phyloP scores from a whole-genome alignment of 1,140 invertebrate genomes.

The Platyura marginata region DNA sequence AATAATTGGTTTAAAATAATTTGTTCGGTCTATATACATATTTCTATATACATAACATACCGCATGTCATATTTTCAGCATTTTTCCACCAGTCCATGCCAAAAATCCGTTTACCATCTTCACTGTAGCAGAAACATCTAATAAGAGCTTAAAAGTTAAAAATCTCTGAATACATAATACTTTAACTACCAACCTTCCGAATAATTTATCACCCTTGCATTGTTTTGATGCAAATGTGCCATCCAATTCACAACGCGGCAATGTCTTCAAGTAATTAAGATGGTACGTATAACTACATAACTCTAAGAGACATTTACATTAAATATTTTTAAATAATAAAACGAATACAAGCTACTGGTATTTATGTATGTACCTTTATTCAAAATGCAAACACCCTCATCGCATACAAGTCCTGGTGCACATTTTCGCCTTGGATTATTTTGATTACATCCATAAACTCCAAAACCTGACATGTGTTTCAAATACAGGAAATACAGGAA shows the following conservation, averaged over 20 bases:
- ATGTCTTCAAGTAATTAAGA: slow-evolving; percentile 9
- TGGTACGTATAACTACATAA: slow-evolving; percentile 11
- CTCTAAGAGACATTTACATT: slow-evolving; percentile 6
- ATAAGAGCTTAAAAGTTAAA: slow-evolving; percentile 9
- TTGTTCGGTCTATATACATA: no score
- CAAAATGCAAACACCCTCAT: slow-evolving; percentile 5
- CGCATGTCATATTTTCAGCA: slow-evolving; percentile 31
- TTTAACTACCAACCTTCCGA: slow-evolving; percentile 31
- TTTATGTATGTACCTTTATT: slow-evolving; percentile 6
- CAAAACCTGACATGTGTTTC: not conserved
- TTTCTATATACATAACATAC: no score
- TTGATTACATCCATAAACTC: not conserved
- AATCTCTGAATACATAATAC: no score
- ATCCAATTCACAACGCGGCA: slow-evolving; percentile 28
- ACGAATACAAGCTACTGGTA: not conserved
- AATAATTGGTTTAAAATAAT: no score
- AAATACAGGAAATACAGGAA: not conserved
- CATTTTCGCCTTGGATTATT: slow-evolving; percentile 1
- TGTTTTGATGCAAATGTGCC: slow-evolving; percentile 33
- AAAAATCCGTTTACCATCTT: slow-evolving; percentile 30
- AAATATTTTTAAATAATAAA: no score
- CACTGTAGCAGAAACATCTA: slow-evolving; percentile 34
- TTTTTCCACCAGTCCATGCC: slow-evolving; percentile 30
- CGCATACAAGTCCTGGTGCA: slow-evolving; percentile 8
- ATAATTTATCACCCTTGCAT: slow-evolving; percentile 32